Percentiles rank a stretch among this genome's conserved stretches.
Evolutionary conservation across 2,797 vertebrate genomes (phyloP).

Genomic region (Choloepus didactylus): DNA sequence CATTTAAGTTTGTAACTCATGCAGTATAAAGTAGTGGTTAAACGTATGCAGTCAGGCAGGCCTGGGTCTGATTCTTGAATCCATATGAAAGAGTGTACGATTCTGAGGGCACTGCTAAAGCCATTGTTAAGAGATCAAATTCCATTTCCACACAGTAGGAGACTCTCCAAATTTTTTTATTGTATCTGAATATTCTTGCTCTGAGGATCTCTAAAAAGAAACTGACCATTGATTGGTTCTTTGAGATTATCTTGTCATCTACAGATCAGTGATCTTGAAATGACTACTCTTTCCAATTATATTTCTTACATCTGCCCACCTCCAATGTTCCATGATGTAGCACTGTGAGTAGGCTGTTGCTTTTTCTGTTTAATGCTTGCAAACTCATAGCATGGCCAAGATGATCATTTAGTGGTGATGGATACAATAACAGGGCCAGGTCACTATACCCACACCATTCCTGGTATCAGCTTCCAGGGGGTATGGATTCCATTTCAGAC

Average conservation of each 20-base stretch:
- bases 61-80: not conserved
- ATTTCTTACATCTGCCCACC: constrained; percentile 60
- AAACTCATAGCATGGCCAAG: constrained; percentile 45
- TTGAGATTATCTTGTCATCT: constrained; percentile 53
- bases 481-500: constrained; percentile 65
- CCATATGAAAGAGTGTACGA: not conserved
- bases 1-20: not conserved
- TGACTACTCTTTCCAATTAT: constrained; percentile 62
- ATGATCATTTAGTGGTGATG: constrained; percentile 68
- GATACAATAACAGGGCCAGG: constrained; percentile 48
- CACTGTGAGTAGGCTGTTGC: constrained; percentile 50
- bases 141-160: not conserved
- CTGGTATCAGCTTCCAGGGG: constrained; percentile 57
- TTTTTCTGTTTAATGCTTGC: constrained; percentile 68
- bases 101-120: not conserved
- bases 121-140: constrained; percentile 27
- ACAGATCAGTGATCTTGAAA: constrained; percentile 60
- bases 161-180: constrained; percentile 44
- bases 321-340: constrained; percentile 55
- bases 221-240: not conserved
- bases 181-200: not conserved
- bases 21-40: not conserved
- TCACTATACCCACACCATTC: constrained; percentile 31
- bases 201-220: constrained; percentile 55
- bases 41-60: not conserved